Base-by-base conservation (phyloP, 1,140 invertebrate species). In the Cyclina sinensis region DNA sequence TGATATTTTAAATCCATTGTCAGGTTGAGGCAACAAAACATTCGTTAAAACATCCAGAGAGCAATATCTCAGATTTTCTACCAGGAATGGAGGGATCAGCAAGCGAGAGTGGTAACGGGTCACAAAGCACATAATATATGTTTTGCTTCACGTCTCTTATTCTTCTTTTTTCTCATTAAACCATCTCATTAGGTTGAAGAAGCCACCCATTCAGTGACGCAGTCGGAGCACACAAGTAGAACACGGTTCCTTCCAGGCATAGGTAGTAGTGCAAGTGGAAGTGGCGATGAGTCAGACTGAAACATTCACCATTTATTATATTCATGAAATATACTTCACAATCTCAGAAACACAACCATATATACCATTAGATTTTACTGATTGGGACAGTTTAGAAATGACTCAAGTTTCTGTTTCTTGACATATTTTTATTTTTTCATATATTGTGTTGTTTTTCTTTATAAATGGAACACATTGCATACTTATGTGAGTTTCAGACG, bases 141-240 rank as follows among this genome's bases (percentile, higher is more conserved):
- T 70, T n/a, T 70, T 39, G 65, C 65, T 70, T 70, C 65, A 70
- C 65, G 3, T 65, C 30, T 32, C 62, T 65, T 65, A 65, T 32
- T 65, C 2, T 21, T 37, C 14, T 70, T 70, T 43, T 70, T 37
- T n/a, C 65, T 70, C 16, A 16, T 30, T 32, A 78, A 54, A 18
- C 43, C 54, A 16, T 35, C 76, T 81, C 62, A 73, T n/a, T 73
- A 95, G 94, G 94, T 95, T 30, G 94, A 95, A 86, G 94, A 95
- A 84, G 94, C 94, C 0, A 95, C 94, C 0, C 94, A 95, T 57
- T 95, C 94, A 37, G 94, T 95, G 24, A 95, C 93, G n/a, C 94
- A 94, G 80, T 92, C 92, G 46, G 94, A 94, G 48, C 93, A 91
- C 51, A 91, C 91, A 54, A 91, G 92, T 35, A 81, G 91, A 30